Evolutionary conservation across 30 jellyfish, hydroid and myxozoan species (phyloP).

Genomic region (Nemopilema nomurai): DNA sequence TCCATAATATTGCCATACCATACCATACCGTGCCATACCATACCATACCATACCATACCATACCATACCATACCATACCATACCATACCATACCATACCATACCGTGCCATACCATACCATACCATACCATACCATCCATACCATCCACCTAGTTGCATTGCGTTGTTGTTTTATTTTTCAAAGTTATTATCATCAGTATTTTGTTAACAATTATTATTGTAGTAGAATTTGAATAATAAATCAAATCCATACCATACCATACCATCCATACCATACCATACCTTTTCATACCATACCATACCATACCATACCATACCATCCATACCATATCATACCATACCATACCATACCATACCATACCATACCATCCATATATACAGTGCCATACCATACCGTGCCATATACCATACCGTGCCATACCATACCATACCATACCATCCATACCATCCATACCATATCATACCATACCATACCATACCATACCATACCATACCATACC

Average conservation of each 20-base stretch:
- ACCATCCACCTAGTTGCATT: no score
- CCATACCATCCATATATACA: background rate
- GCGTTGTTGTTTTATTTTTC: no score
- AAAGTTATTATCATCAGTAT: no score
- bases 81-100: slow-evolving; percentile 44
- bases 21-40: slow-evolving; percentile 26
- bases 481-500: slow-evolving; percentile 13
- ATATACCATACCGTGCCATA: slow-evolving; percentile 14
- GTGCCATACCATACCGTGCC: slow-evolving; percentile 2
- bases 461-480: background rate
- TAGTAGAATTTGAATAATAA: no score
- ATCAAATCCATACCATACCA: slow-evolving; percentile 22
- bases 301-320: background rate
- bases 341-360: slow-evolving; percentile 27
- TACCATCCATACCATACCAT: slow-evolving; percentile 7
- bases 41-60: slow-evolving; percentile 24
- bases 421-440: slow-evolving; percentile 21
- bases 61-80: slow-evolving; percentile 46
- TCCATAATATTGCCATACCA: slow-evolving; percentile 8
- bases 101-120: slow-evolving; percentile 20
- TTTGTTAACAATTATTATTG: no score
- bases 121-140: slow-evolving; percentile 12
- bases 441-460: slow-evolving; percentile 1
- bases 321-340: background rate
- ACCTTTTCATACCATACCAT: background rate